phyloP scores from a whole-genome alignment of 2,797 vertebrate species.

The Sarcophilus harrisii region DNA sequence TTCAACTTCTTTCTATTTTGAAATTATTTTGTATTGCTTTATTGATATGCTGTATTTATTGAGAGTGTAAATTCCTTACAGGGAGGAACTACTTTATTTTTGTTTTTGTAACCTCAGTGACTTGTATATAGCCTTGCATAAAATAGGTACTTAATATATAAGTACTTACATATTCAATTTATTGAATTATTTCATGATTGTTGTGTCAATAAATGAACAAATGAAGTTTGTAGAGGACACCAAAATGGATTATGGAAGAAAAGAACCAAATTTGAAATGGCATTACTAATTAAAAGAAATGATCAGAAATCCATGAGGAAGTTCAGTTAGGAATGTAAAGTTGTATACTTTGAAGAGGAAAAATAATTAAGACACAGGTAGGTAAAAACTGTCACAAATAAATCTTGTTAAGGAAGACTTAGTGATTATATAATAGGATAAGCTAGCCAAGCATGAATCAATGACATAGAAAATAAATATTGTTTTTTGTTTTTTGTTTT shows the following conservation, averaged over 20 bases:
- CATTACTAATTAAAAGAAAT: constrained; percentile 23
- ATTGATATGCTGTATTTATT: neutral
- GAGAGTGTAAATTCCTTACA: neutral
- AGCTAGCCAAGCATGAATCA: neutral
- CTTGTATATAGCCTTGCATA: neutral
- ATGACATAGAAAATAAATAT: neutral
- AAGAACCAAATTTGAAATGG: neutral
- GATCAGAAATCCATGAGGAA: neutral
- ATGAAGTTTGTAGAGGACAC: constrained; percentile 7
- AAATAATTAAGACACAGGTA: neutral
- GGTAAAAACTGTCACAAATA: neutral
- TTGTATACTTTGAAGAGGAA: neutral
- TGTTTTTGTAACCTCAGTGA: neutral
- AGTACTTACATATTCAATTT: too few species aligned
- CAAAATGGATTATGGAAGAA: neutral
- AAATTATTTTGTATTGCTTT: neutral
- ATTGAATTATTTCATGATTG: neutral
- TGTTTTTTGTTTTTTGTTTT: too few species aligned
- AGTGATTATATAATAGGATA: neutral
- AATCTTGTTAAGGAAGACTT: constrained; percentile 19
- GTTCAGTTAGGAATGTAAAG: neutral
- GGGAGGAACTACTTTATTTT: neutral
- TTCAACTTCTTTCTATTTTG: neutral
- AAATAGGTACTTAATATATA: neutral
- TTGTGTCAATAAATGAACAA: neutral